Evolutionary conservation across 30 jellyfish, hydroid and myxozoan species (phyloP).

Genomic region (Turritopsis rubra): DNA sequence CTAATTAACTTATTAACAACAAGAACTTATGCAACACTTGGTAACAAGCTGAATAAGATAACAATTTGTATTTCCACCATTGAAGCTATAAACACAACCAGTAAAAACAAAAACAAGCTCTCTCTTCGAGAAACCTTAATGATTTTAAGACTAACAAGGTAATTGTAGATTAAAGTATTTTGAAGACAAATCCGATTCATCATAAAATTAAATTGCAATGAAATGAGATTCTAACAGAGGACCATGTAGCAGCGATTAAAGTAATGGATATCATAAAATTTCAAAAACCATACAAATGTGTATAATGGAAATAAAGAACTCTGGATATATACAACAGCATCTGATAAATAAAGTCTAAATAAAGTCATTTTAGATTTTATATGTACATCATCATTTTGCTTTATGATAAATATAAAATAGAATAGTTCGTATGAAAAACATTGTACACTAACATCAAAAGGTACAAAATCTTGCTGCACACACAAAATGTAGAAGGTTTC

Average conservation of each 20-base stretch:
- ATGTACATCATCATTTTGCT: not conserved
- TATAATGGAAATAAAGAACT: not conserved
- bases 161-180: not conserved
- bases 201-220: not conserved
- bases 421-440: not conserved
- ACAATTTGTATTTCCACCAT: too few relatives aligned
- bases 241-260: not conserved
- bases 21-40: too few relatives aligned
- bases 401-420: not conserved
- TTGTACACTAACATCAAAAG: not conserved
- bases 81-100: too few relatives aligned
- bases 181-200: not conserved
- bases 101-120: too few relatives aligned
- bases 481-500: not conserved
- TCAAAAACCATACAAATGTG: conserved; percentile 19
- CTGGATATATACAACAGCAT: too few relatives aligned
- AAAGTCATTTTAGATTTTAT: not conserved
- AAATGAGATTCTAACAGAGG: not conserved
- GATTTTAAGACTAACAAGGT: too few relatives aligned
- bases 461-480: not conserved
- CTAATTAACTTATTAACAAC: not conserved
- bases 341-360: not conserved
- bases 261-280: not conserved
- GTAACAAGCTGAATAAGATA: too few relatives aligned
- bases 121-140: too few relatives aligned